These are phyloP conservation scores for Magallana nippona DNA, from an alignment of 2,888 invertebrate genomes.

Conservation along the genomic window DNA sequence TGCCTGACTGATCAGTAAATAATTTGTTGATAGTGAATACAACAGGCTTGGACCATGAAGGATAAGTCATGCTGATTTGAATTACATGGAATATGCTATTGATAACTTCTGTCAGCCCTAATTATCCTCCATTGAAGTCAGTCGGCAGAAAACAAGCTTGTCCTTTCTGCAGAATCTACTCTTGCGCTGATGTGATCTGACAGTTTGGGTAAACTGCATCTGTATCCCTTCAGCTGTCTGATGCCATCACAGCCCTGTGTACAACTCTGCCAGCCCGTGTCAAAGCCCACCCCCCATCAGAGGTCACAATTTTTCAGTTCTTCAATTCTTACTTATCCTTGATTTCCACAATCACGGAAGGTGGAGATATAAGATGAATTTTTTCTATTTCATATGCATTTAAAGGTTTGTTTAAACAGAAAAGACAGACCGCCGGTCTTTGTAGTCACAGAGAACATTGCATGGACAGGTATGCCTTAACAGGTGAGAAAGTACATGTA, in stretches of 20 bases:
- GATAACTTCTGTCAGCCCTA: conserved; percentile 16
- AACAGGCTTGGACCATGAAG: neutral
- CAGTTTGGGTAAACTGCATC: conserved; percentile 29
- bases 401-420: no score
- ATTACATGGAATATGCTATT: conserved; percentile 33
- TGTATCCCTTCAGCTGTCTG: conserved; percentile 16
- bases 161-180: neutral
- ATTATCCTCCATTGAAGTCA: conserved; percentile 26
- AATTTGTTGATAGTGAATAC: conserved; percentile 17
- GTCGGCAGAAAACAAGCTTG: conserved; percentile 32
- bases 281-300: neutral
- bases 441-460: no score
- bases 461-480: no score
- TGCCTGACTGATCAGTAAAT: conserved; percentile 14
- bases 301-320: neutral
- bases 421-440: no score
- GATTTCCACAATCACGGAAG: neutral
- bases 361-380: no score
- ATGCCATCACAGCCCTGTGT: conserved; percentile 4
- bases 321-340: neutral
- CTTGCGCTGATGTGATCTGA: conserved; percentile 17
- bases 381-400: no score
- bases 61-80: neutral
- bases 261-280: neutral
- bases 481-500: no score